phyloP scores from a whole-genome alignment of 2,888 invertebrate species.

The Ophion ventricosus region DNA sequence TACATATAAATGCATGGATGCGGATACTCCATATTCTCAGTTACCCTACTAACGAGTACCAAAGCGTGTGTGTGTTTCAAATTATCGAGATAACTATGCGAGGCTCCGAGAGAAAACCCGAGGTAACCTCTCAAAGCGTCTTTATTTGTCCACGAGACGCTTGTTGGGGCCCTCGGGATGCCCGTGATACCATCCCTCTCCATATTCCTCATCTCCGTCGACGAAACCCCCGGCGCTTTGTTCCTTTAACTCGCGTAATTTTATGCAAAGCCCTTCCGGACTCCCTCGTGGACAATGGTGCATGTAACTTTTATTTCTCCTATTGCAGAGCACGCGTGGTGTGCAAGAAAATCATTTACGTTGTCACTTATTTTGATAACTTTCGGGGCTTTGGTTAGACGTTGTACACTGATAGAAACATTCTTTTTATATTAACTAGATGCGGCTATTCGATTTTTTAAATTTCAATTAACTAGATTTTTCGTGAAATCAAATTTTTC shows the following conservation, averaged over 20 bases:
- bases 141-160: conserved; percentile 60
- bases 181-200: neutral
- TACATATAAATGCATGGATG: neutral
- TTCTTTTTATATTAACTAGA: no score
- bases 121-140: conserved; percentile 54
- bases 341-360: neutral
- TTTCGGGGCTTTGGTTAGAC: no score
- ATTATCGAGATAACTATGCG: conserved; percentile 69
- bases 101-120: conserved; percentile 52
- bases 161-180: conserved; percentile 20
- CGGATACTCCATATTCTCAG: conserved; percentile 64
- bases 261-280: conserved; percentile 17
- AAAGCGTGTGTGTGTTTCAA: conserved; percentile 72
- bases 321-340: neutral
- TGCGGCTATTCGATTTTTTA: no score
- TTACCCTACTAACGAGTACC: conserved; percentile 72
- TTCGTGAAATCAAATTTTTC: no score
- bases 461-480: no score
- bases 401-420: no score
- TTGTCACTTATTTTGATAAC: neutral
- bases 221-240: neutral
- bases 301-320: conserved; percentile 36
- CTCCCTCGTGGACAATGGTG: conserved; percentile 49
- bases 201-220: conserved; percentile 42
- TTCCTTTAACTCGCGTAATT: conserved; percentile 40